Base-by-base conservation (phyloP, 2,888 invertebrate genomes). In the Dolichomitus sp. region DNA sequence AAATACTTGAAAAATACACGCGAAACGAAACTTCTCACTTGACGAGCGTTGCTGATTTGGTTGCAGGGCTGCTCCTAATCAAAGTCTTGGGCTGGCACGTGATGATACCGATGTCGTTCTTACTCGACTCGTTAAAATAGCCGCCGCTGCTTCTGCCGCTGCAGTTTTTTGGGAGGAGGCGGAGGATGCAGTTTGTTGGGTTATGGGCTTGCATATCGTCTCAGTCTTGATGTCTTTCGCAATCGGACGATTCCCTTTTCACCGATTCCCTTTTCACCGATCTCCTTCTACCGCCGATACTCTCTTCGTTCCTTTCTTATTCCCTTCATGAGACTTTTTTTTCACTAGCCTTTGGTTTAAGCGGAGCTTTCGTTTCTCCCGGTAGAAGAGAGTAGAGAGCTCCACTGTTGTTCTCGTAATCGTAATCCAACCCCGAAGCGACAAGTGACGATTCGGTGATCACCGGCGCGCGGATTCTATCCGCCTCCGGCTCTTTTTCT, bases 31-130 rank as follows among this genome's bases (percentile, higher is more conserved):
- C 33, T 12, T 80, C 59, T 81, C 79, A 84, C 78, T 84, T 74
- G 66, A 79, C 59, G 48, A 74, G 70, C 52, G 61, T 11, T 42
- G 61, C 50, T 69, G 77, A 27, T 48, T 59, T 40, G 33, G 72
- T 52, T 74, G 52, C 75, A 65, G 70, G 66, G 72, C 66, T 66
- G 68, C 76, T 82, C 61, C 81, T 70, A 69, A 72, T 74, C 17
- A 68, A 54, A 80, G 78, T 75, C 75, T 85, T 68, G 81, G 86
- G 81, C 84, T 86, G 84, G 80, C 82, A 78, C 83, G 80, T 80
- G 82, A 77, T 75, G 86, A 87, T 87, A 65, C 80, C 81, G 78
- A 50, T 73, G 52, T 59, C 76, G 68, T 42, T 52, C 68, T 57
- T 30, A 33, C 17, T 33, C 48, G 50, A 66, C 40, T 42, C 37